A percentile compares a stretch with the other conserved stretches of the same genome.
These are phyloP conservation scores for Passer domesticus DNA, from an alignment of 2,113 vertebrate species.

Conservation along the genomic window DNA sequence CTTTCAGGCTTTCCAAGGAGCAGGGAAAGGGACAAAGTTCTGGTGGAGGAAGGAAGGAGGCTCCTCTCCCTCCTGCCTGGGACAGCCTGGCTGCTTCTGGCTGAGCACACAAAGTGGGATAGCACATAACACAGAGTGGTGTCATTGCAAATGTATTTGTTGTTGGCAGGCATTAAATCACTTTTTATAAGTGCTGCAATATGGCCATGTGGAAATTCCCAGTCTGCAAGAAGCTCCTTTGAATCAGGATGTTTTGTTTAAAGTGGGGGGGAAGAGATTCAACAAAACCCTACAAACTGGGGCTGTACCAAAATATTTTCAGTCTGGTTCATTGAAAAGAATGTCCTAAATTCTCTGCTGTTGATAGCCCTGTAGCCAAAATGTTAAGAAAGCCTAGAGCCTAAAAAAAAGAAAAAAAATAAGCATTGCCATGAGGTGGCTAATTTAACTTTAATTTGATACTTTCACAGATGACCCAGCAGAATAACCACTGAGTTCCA, in stretches of 20 bases:
- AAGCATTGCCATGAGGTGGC: conserved; percentile 1
- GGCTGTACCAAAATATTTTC: conserved; percentile 59
- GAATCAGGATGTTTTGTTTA: conserved; percentile 61
- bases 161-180: conserved; percentile 69
- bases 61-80: not conserved
- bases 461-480: conserved; percentile 55
- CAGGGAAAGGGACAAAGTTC: not conserved
- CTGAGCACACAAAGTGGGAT: not conserved
- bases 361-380: not conserved
- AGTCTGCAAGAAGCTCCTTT: conserved; percentile 57
- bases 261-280: not conserved
- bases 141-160: conserved; percentile 60
- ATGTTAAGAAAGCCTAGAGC: conserved; percentile 9
- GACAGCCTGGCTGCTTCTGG: not conserved
- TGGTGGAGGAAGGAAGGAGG: not conserved
- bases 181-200: conserved; percentile 64
- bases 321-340: conserved; percentile 59
- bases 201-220: conserved; percentile 66
- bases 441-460: conserved; percentile 42
- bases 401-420: not conserved
- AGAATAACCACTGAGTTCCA: conserved; percentile 20
- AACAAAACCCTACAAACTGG: not conserved
- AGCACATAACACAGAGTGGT: not conserved
- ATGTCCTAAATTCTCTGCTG: conserved; percentile 33
- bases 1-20: conserved; percentile 23